These are phyloP conservation scores for Gyps fulvus DNA, from an alignment of 2,113 vertebrate species.

Conservation along the genomic window DNA sequence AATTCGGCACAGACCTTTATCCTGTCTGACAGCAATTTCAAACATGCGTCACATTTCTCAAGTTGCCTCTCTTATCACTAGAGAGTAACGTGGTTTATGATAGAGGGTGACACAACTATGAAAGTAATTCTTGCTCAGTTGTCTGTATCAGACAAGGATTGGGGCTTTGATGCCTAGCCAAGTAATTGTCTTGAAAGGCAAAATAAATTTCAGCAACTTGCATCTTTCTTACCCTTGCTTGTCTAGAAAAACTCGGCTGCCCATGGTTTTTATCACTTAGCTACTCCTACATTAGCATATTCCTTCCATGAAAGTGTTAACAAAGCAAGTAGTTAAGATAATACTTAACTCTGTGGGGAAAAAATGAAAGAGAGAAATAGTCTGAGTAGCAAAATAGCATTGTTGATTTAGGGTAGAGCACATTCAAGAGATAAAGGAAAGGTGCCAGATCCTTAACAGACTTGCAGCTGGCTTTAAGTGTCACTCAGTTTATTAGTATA, in stretches of 20 bases:
- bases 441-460: background rate
- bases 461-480: background rate
- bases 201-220: background rate
- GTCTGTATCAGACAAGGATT: conserved; percentile 7
- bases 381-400: background rate
- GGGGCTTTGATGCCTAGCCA: conserved; percentile 51
- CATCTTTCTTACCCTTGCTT: background rate
- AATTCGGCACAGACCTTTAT: background rate
- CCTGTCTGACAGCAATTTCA: conserved; percentile 41
- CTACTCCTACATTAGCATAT: background rate
- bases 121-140: conserved; percentile 30
- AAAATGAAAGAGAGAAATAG: background rate
- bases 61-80: conserved; percentile 53
- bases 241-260: background rate
- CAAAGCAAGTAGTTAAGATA: background rate
- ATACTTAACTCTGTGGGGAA: background rate
- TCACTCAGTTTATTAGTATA: background rate
- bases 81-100: background rate
- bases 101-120: conserved; percentile 55
- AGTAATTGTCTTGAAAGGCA: conserved; percentile 14
- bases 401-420: background rate
- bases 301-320: background rate
- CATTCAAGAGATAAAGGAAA: background rate
- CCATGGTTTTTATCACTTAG: background rate
- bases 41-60: background rate